Base-by-base conservation (phyloP, 2,888 invertebrate genomes). In the Cantharis rustica region DNA sequence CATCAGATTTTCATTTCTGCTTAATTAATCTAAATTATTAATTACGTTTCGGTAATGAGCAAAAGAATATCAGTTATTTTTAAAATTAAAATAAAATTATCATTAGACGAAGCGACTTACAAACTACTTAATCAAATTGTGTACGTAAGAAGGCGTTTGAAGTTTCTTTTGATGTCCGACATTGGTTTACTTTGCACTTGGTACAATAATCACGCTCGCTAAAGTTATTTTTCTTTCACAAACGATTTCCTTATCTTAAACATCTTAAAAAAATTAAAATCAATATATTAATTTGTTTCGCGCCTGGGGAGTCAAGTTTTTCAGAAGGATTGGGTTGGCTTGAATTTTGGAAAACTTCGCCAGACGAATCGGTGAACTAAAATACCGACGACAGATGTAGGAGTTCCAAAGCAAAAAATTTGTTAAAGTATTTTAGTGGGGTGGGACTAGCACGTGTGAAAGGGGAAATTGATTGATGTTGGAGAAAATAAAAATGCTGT, bases 81-180 rank as follows among this genome's bases (percentile, higher is more conserved):
- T 47, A 47, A 47, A 47, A 47, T 47, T 47, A 47, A 47, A 47
- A 47, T 47, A 47, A 47, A 47, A 47, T 47, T 47, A 47, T n/a
- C 47, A 47, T 47, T 47, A 47, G 47, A 7, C 9, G n/a, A 47
- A 47, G 47, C n/a, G 47, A 47, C 47, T 47, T 47, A 66, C 64
- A 16, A n/a, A 20, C n/a, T 66, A 66, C 64, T 66, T 20, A 66
- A 66, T 66, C 64, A 66, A 66, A 66, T 66, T 66, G 23, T n/a
- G 64, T 20, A n/a, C 16, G 64, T 66, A 23, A 20, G 70, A 70
- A 66, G 64, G 27, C 27, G 62, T 63, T 71, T 23, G 71, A 63
- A 62, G 61, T 23, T 71, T 62, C 72, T 64, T 72, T 72, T 72
- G 72, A 72, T 64, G 72, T 72, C 62, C n/a, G 17, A 20, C 17